Percentiles rank a stretch among this genome's conserved stretches.
These are phyloP conservation scores for Zoroaster sp. DNA, from an alignment of 53 echinoderm and acorn worm species.

Conservation along the genomic window DNA sequence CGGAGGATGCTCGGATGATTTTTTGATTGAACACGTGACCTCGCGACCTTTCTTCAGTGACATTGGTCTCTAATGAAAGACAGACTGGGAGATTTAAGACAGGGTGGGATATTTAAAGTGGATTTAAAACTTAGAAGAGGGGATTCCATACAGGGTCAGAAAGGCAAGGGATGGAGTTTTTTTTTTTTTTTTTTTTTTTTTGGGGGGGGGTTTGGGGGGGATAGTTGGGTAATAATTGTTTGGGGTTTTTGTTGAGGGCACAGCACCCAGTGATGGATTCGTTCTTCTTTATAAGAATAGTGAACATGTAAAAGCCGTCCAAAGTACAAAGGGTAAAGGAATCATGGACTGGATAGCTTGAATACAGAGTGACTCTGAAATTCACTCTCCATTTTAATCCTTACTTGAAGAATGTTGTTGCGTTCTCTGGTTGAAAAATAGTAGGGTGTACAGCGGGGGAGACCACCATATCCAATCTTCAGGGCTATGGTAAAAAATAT, in stretches of 20 bases:
- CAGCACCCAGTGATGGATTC: not conserved
- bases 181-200: no score
- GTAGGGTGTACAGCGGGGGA: no score
- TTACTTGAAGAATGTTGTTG: no score
- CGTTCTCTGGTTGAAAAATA: no score
- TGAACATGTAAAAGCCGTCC: no score
- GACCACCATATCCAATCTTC: no score
- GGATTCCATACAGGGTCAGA: conserved; percentile 6
- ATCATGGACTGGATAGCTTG: no score
- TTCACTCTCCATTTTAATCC: no score
- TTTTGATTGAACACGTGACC: not conserved
- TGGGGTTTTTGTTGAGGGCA: not conserved
- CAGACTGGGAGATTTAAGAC: not conserved
- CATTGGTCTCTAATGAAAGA: conserved; percentile 40
- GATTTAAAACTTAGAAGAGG: not conserved
- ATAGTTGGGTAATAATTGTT: not conserved
- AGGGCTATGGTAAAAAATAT: no score
- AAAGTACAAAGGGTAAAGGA: no score
- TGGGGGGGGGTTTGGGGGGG: no score
- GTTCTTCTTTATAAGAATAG: not conserved
- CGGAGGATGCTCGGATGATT: not conserved
- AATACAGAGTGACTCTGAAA: no score
- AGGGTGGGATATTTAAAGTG: not conserved
- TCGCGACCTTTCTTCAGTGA: conserved; percentile 7
- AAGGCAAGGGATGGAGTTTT: not conserved